phyloP scores from a whole-genome alignment of 2,797 vertebrate species.

The Chromobotia macracanthus region DNA sequence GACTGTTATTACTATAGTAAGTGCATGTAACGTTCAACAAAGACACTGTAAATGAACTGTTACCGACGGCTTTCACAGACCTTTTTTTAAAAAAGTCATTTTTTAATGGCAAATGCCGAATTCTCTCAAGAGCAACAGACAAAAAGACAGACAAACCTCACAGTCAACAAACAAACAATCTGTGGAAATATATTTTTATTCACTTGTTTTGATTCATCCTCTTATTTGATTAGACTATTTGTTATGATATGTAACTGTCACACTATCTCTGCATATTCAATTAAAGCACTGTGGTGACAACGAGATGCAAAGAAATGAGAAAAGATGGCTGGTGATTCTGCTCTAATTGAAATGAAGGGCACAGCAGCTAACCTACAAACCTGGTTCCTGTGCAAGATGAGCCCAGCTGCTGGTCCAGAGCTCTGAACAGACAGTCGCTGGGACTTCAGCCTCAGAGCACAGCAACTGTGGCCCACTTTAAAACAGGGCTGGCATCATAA shows the following conservation, averaged over 20 bases:
- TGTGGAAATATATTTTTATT: background rate
- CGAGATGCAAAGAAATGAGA: background rate
- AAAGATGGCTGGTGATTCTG: background rate
- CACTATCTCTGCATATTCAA: background rate
- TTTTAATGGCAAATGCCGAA: background rate
- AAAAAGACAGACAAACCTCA: no score
- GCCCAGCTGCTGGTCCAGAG: background rate
- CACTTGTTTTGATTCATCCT: constrained; percentile 1
- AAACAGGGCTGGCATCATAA: constrained; percentile 20
- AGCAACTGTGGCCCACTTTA: constrained; percentile 26
- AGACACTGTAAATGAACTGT: no score
- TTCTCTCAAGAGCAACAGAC: background rate
- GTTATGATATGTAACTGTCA: background rate
- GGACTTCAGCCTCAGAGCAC: background rate
- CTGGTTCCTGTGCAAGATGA: constrained; percentile 27
- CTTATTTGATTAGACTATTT: constrained; percentile 13
- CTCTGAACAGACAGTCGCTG: background rate
- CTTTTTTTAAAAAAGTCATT: background rate
- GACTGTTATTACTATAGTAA: no score
- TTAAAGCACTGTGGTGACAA: background rate
- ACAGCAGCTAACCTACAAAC: constrained; percentile 28
- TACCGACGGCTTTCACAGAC: no score
- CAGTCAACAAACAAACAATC: constrained; percentile 1
- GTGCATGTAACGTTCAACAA: no score
- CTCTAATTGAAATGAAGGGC: background rate